Evolutionary conservation across 2,888 invertebrate species (phyloP).

Genomic region (Athalia rosae): DNA sequence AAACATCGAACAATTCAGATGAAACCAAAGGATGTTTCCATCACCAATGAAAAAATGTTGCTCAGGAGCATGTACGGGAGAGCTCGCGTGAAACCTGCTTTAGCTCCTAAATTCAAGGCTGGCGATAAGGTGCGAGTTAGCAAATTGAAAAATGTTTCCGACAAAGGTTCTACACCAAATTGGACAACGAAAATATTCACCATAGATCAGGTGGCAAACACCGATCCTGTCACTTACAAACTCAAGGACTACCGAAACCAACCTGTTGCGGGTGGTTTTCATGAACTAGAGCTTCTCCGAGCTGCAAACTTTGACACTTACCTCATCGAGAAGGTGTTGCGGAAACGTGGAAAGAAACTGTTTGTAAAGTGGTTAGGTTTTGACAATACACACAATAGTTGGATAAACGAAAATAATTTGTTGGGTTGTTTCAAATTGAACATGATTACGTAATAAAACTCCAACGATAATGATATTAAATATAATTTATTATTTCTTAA

Average conservation of each 20-base stretch:
- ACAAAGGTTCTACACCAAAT: conserved; percentile 58
- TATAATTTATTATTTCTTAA: background rate
- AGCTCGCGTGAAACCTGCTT: background rate
- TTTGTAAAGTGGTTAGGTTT: conserved; percentile 47
- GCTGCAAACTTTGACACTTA: conserved; percentile 59
- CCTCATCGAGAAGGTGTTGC: conserved; percentile 40
- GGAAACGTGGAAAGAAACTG: conserved; percentile 28
- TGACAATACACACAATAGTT: conserved; percentile 42
- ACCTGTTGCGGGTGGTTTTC: conserved; percentile 63
- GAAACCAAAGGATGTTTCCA: conserved; percentile 62
- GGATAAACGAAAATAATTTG: conserved; percentile 37
- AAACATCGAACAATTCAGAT: conserved; percentile 65
- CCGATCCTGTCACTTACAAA: conserved; percentile 58
- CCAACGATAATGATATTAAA: background rate
- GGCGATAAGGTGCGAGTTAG: conserved; percentile 54
- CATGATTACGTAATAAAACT: background rate
- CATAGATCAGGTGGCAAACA: conserved; percentile 58
- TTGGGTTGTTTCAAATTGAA: background rate
- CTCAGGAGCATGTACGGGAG: conserved; percentile 52
- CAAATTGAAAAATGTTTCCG: conserved; percentile 61
- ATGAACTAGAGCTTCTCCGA: conserved; percentile 63
- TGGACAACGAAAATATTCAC: conserved; percentile 67
- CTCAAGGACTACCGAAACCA: conserved; percentile 58
- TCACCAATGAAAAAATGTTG: conserved; percentile 58
- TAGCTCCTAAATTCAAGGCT: conserved; percentile 46